Conservation (phyloP, 1,140 invertebrate genomes). For the Diachasmimorpha longicaudata region DNA sequence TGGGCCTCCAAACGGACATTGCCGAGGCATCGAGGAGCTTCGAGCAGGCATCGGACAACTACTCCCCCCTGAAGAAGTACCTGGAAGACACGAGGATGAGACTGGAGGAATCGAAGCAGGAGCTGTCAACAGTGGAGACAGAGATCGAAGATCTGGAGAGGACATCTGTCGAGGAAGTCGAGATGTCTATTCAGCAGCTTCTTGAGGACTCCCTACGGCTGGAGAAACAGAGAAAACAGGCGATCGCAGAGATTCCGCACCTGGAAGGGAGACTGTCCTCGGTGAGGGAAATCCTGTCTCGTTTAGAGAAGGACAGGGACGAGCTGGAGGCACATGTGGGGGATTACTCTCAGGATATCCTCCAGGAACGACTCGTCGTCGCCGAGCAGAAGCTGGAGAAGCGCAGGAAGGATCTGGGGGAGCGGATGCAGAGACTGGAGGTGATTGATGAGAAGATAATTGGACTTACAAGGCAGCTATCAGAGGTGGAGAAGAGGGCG, state of each 20-base stretch:
- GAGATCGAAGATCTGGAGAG: background rate
- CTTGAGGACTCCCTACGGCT: background rate
- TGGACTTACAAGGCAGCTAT: background rate
- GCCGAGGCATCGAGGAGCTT: background rate
- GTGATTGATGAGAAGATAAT: background rate
- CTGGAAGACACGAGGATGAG: background rate
- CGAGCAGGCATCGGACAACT: background rate
- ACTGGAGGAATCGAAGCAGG: background rate
- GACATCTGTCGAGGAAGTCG: background rate
- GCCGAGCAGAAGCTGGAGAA: background rate
- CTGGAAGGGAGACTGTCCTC: background rate
- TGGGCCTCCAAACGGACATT: background rate
- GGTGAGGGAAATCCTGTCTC: background rate
- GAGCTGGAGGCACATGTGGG: background rate
- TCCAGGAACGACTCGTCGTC: background rate
- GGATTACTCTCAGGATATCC: background rate
- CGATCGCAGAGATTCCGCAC: background rate
- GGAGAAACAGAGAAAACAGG: background rate
- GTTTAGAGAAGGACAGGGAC: background rate
- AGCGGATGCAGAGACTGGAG: background rate
- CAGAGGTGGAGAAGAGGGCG: background rate
- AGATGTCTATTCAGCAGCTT: background rate
- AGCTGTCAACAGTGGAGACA: background rate
- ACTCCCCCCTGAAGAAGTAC: background rate
- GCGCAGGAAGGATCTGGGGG: background rate